These are phyloP conservation scores for Cheirogaleus major DNA, from an alignment of 2,797 vertebrate species.

Conservation along the genomic window DNA sequence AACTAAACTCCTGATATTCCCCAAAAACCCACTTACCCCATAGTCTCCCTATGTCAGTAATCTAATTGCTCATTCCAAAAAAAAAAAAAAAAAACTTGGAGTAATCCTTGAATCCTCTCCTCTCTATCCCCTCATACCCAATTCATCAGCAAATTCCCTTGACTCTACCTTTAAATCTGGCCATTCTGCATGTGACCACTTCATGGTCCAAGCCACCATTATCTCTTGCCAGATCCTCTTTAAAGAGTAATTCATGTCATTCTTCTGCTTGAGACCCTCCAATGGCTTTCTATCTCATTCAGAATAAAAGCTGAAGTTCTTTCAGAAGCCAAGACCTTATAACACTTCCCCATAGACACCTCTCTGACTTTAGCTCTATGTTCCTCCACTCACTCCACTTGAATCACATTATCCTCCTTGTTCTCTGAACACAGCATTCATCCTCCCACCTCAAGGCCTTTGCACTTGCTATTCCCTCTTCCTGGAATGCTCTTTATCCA, in stretches of 20 bases:
- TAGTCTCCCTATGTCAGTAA: neutral
- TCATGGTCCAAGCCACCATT: neutral
- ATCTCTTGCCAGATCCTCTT: neutral
- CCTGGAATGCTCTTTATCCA: neutral
- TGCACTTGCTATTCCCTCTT: neutral
- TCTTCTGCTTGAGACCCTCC: slow-evolving; percentile 21
- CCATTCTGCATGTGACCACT: neutral
- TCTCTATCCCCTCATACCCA: neutral
- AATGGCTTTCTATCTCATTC: slow-evolving; percentile 25
- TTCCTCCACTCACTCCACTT: neutral
- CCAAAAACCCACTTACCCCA: neutral
- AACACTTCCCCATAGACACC: neutral
- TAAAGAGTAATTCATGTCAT: neutral
- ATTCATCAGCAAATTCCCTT: slow-evolving; percentile 13
- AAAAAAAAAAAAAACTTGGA: neutral
- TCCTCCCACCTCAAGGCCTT: neutral
- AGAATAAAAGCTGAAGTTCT: slow-evolving; percentile 32
- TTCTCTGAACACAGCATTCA: slow-evolving; percentile 1
- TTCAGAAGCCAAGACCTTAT: slow-evolving; percentile 10
- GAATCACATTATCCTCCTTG: slow-evolving; percentile 7
- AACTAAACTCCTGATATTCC: slow-evolving; percentile 41
- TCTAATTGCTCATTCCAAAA: neutral
- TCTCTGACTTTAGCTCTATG: slow-evolving; percentile 10
- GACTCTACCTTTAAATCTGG: slow-evolving; percentile 33
- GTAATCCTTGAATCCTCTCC: neutral